A percentile compares a stretch with the other conserved stretches of the same genome.
These are phyloP conservation scores for Drosophila macrothrix DNA, from an alignment of 2,888 invertebrate species.

Conservation along the genomic window DNA sequence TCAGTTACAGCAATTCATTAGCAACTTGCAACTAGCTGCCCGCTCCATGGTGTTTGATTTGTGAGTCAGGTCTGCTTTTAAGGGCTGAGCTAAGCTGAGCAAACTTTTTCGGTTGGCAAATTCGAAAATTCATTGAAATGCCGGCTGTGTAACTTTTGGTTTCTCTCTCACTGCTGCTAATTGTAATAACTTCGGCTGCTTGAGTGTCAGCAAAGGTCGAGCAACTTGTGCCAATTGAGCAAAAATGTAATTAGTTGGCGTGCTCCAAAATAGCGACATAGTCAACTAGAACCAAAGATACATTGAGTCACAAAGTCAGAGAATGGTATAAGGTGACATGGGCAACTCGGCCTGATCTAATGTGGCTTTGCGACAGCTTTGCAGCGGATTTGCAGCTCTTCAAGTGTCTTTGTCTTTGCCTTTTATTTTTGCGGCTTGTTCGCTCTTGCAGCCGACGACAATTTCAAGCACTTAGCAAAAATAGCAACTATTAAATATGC, in stretches of 20 bases:
- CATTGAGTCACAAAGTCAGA: neutral
- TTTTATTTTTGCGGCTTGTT: constrained; percentile 20
- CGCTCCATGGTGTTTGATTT: neutral
- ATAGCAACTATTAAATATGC: constrained; percentile 81
- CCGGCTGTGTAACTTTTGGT: constrained; percentile 67
- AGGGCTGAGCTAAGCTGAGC: neutral
- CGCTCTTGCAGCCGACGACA: constrained; percentile 47
- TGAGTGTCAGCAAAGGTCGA: constrained; percentile 62
- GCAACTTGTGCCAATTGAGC: constrained; percentile 62
- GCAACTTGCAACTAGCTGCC: constrained; percentile 39
- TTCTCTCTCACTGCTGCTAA: constrained; percentile 53
- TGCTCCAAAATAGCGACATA: constrained; percentile 13
- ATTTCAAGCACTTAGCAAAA: constrained; percentile 80
- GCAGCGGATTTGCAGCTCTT: constrained; percentile 49
- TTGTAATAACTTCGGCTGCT: constrained; percentile 64
- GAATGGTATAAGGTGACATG: neutral
- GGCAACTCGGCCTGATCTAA: constrained; percentile 33
- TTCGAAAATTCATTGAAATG: constrained; percentile 78
- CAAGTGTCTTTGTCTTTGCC: constrained; percentile 35
- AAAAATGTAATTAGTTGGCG: constrained; percentile 74
- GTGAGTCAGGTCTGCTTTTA: neutral
- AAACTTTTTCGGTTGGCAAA: constrained; percentile 63
- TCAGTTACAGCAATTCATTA: constrained; percentile 76
- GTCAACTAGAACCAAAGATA: neutral
- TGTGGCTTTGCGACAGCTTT: constrained; percentile 44